A percentile compares a stretch with the other conserved stretches of the same genome.
Evolutionary conservation across 1,140 invertebrate species (phyloP).

Genomic region (Himalopsyche phryganea): DNA sequence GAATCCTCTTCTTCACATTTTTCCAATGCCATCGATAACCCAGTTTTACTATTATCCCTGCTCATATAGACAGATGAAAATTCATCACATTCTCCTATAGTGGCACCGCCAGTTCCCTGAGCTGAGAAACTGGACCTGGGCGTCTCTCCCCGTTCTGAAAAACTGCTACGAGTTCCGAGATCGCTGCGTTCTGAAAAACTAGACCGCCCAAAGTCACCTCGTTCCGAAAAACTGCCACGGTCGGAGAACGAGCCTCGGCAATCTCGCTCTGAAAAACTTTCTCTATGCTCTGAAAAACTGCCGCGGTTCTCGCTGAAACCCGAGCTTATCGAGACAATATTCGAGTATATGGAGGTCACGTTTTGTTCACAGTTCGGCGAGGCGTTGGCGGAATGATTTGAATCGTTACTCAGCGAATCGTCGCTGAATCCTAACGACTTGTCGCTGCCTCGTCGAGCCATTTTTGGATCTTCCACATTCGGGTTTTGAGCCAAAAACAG

Average conservation of each 20-base stretch:
- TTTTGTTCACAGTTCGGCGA: conserved; percentile 53
- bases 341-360: conserved; percentile 49
- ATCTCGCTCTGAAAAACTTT: conserved; percentile 43
- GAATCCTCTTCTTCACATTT: conserved; percentile 44
- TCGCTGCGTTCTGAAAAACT: conserved; percentile 49
- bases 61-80: conserved; percentile 43
- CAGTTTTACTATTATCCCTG: conserved; percentile 38
- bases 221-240: conserved; percentile 47
- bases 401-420: conserved; percentile 63
- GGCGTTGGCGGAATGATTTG: conserved; percentile 46
- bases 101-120: conserved; percentile 37
- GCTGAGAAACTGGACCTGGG: conserved; percentile 49
- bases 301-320: conserved; percentile 51
- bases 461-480: conserved; percentile 38
- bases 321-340: conserved; percentile 49
- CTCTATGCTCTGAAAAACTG: conserved; percentile 48
- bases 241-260: conserved; percentile 42
- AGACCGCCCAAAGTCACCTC: conserved; percentile 45
- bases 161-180: conserved; percentile 42
- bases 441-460: conserved; percentile 52
- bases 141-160: conserved; percentile 49
- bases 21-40: conserved; percentile 35
- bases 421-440: conserved; percentile 66
- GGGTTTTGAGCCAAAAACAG: conserved; percentile 36
- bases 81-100: conserved; percentile 47